Base-by-base conservation (phyloP, 2,888 invertebrate species). In the Axea sp. region DNA sequence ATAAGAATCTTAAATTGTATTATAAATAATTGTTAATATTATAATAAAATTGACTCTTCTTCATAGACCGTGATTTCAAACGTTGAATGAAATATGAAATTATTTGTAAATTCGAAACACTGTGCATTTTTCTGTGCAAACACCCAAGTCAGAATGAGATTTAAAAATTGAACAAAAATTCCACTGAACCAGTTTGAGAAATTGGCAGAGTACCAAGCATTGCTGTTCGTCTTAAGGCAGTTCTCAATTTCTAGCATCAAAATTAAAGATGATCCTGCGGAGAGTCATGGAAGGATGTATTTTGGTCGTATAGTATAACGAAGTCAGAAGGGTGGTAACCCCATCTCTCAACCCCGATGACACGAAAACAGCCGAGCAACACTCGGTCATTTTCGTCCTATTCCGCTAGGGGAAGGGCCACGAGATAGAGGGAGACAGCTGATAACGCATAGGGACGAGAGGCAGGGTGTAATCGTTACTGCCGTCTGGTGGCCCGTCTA, bases 401-500 rank as follows among this genome's bases (percentile, higher is more conserved):
- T 73, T 24, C 7, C 3, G 62, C 15, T 2, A 14, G 39, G n/a
- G 73, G 62, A 22, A 30, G 43, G 22, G 53, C 51, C 3, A 53
- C 11, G 47, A 17, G 31, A 12, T 7, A 57, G 17, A 55, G 45
- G 19, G 41, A 55, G 72, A 64, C 43, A 57, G 43, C 33, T 45
- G 71, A 55, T 45, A 55, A 24, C 6, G 41, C 12, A 1, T 1
- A 12, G 41, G 59, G 33, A 0, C 24, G 67, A 31, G 49, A 67
- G 71, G 59, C 59, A 67, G 71, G 59, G 73, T 69, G 82, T 79
- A 84, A 84, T 85, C 85, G 84, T 85, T 85, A 84, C 82, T 82
- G 80, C 77, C 80, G 84, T 85, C 84, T 84, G 81, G 81, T 79
- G 76, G 77, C 73, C 78, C 77, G 85, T 84, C 84, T 84, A 78